Conservation (phyloP, 2,113 vertebrate species). For the Campylomormyrus numenius region DNA sequence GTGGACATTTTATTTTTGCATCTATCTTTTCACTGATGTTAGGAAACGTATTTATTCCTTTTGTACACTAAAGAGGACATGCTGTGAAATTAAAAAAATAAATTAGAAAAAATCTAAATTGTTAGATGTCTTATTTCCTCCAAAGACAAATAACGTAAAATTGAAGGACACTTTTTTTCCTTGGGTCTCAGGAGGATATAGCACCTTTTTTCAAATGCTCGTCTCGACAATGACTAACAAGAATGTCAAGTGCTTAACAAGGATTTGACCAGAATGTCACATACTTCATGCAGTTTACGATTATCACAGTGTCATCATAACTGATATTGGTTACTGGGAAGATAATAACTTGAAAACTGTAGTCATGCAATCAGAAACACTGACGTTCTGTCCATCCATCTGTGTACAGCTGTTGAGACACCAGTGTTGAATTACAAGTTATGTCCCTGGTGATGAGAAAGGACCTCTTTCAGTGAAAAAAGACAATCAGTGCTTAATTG, state of each 20-base stretch:
- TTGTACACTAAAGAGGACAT: no score
- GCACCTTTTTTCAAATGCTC: background rate
- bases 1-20: no score
- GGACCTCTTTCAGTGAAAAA: background rate
- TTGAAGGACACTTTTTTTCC: no score
- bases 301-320: background rate
- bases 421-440: background rate
- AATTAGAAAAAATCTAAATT: no score
- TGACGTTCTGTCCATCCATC: background rate
- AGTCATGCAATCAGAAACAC: background rate
- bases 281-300: background rate
- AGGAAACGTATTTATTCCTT: no score
- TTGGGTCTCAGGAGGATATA: no score
- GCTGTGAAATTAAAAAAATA: no score
- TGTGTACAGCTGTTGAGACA: background rate
- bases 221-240: background rate
- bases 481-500: background rate
- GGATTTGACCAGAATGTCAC: background rate
- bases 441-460: background rate
- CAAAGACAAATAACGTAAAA: no score
- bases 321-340: background rate
- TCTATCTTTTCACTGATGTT: no score
- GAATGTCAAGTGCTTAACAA: background rate
- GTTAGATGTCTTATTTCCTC: no score
- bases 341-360: background rate